Evolutionary conservation across 2,797 vertebrate genomes (phyloP).

Genomic region (Gambusia yucatana): DNA sequence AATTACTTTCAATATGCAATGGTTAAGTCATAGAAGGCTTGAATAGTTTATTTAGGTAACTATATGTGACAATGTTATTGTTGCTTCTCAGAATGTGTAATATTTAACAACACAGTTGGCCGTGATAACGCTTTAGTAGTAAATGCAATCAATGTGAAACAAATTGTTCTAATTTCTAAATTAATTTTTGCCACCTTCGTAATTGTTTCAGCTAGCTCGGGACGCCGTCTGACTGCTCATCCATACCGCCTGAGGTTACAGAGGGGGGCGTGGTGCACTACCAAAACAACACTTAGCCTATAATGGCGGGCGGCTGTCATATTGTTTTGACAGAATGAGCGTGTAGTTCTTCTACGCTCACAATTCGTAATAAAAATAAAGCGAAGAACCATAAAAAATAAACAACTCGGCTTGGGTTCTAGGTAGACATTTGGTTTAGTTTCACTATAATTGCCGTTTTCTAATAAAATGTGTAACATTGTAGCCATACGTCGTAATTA

Average conservation of each 20-base stretch:
- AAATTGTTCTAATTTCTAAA: not conserved
- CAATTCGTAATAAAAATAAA: not conserved
- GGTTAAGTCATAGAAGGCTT: not conserved
- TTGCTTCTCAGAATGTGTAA: not conserved
- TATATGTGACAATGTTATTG: not conserved
- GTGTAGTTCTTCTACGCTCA: constrained; percentile 25
- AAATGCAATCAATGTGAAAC: not conserved
- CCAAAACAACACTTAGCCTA: constrained; percentile 75
- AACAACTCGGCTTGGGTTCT: not conserved
- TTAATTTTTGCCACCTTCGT: constrained; percentile 2
- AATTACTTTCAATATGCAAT: not conserved
- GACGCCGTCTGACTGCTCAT: constrained; percentile 20
- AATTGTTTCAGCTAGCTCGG: constrained; percentile 31
- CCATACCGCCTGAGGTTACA: constrained; percentile 50
- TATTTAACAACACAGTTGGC: not conserved
- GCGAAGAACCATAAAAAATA: not conserved
- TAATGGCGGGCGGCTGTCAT: constrained; percentile 81
- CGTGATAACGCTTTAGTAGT: not conserved
- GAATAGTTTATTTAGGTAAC: not conserved
- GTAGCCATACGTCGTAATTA: constrained; percentile 10
- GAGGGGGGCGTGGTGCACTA: constrained; percentile 81
- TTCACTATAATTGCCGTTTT: not conserved
- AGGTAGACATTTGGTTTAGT: not conserved
- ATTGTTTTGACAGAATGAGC: constrained; percentile 65
- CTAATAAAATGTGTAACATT: constrained; percentile 5